These are phyloP conservation scores for Leptinotarsa lineolata DNA, from an alignment of 1,140 invertebrate species.

Conservation along the genomic window DNA sequence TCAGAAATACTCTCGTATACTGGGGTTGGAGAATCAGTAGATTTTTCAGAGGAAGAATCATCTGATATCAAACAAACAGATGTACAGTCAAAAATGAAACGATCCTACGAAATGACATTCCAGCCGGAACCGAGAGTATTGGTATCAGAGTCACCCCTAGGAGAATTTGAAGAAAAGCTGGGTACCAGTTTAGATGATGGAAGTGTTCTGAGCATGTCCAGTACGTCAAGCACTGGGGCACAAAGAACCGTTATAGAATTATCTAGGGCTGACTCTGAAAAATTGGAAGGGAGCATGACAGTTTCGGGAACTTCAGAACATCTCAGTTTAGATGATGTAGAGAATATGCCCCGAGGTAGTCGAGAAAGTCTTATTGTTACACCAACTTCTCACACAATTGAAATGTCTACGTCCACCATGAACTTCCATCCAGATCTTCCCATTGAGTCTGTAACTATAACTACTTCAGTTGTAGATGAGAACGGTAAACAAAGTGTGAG, in stretches of 20 bases:
- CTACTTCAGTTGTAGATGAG: constrained; percentile 59
- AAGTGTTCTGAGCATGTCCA: constrained; percentile 62
- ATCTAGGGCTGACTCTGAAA: constrained; percentile 55
- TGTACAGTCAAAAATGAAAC: constrained; percentile 75
- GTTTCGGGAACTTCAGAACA: constrained; percentile 60
- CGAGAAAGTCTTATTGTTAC: constrained; percentile 44
- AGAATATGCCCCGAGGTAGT: constrained; percentile 38
- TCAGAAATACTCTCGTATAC: constrained; percentile 38
- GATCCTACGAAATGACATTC: constrained; percentile 89
- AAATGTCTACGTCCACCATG: constrained; percentile 53
- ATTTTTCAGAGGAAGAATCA: constrained; percentile 60
- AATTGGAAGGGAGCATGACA: constrained; percentile 52
- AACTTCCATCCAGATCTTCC: constrained; percentile 43
- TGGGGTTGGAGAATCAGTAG: constrained; percentile 46
- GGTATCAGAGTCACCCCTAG: constrained; percentile 49
- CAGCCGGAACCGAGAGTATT: constrained; percentile 67
- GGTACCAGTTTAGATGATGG: constrained; percentile 64
- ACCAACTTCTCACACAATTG: constrained; percentile 46
- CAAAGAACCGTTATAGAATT: constrained; percentile 63
- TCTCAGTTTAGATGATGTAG: constrained; percentile 55
- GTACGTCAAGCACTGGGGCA: constrained; percentile 59
- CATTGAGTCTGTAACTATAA: constrained; percentile 61
- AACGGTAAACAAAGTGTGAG: constrained; percentile 59
- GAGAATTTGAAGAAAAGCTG: constrained; percentile 56
- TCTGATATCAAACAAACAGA: constrained; percentile 52